Conservation (phyloP, 2,113 vertebrate species). For the Oceanites oceanicus region DNA sequence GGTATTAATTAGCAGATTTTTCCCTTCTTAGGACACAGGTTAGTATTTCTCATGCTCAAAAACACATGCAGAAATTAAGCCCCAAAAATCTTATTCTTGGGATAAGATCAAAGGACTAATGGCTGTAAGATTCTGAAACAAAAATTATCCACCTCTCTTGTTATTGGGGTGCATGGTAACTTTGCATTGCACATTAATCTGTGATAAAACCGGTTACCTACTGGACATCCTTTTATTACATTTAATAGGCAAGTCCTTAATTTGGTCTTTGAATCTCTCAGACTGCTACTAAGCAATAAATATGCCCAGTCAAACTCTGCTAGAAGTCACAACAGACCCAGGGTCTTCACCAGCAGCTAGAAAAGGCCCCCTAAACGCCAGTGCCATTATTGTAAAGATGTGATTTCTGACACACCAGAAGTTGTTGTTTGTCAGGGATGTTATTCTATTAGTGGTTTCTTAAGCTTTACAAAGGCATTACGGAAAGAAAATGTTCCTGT, state of each 20-base stretch:
- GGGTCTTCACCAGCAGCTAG: neutral
- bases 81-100: neutral
- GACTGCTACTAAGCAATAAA: neutral
- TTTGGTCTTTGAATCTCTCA: neutral
- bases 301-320: neutral
- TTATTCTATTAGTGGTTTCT: neutral
- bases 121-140: neutral
- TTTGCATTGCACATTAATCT: neutral
- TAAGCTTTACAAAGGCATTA: neutral
- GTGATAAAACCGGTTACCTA: neutral
- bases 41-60: neutral
- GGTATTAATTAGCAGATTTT: conserved; percentile 24
- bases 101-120: neutral
- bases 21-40: neutral
- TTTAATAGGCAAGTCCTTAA: neutral
- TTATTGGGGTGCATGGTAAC: neutral
- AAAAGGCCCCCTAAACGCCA: neutral
- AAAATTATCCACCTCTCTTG: neutral
- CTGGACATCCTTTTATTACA: neutral
- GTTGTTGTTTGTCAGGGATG: neutral
- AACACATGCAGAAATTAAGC: neutral
- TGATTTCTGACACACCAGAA: neutral
- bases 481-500: neutral
- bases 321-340: neutral
- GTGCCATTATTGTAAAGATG: neutral